Percentiles rank a stretch among this genome's conserved stretches.
These are phyloP conservation scores for Gonocerus acuteangulatus DNA, from an alignment of 2,888 invertebrate species.

Conservation along the genomic window DNA sequence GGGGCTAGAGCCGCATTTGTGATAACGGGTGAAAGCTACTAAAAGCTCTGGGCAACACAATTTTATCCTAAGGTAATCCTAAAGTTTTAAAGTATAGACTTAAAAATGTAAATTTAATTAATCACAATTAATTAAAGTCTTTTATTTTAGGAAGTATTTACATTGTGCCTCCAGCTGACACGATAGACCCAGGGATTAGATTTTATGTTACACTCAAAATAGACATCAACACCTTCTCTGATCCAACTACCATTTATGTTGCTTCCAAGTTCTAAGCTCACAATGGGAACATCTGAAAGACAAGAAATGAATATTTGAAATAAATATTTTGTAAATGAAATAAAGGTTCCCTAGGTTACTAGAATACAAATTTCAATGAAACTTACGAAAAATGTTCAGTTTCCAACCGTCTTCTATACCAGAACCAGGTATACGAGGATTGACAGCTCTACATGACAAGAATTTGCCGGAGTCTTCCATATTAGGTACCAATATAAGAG, in stretches of 20 bases:
- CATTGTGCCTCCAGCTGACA: conserved; percentile 73
- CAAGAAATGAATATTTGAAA: too few relatives aligned
- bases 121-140: too few relatives aligned
- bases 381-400: conserved; percentile 39
- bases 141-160: too few relatives aligned
- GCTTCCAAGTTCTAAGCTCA: conserved; percentile 61
- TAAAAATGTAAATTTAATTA: too few relatives aligned
- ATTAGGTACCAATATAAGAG: conserved; percentile 42
- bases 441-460: conserved; percentile 43
- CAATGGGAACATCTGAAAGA: conserved; percentile 64
- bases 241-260: conserved; percentile 71
- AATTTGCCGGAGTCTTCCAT: conserved; percentile 43
- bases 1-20: too few relatives aligned
- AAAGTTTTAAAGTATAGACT: too few relatives aligned
- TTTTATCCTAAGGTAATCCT: too few relatives aligned
- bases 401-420: conserved; percentile 39
- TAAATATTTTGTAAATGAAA: too few relatives aligned
- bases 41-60: too few relatives aligned
- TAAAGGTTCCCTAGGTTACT: not conserved
- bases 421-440: conserved; percentile 32
- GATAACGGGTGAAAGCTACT: too few relatives aligned
- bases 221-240: conserved; percentile 71
- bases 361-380: not conserved
- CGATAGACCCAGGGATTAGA: conserved; percentile 72
- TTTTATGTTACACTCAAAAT: conserved; percentile 70